A percentile compares a stretch with the other conserved stretches of the same genome.
These are phyloP conservation scores for Anodontia alba DNA, from an alignment of 2,888 invertebrate species.

Conservation along the genomic window DNA sequence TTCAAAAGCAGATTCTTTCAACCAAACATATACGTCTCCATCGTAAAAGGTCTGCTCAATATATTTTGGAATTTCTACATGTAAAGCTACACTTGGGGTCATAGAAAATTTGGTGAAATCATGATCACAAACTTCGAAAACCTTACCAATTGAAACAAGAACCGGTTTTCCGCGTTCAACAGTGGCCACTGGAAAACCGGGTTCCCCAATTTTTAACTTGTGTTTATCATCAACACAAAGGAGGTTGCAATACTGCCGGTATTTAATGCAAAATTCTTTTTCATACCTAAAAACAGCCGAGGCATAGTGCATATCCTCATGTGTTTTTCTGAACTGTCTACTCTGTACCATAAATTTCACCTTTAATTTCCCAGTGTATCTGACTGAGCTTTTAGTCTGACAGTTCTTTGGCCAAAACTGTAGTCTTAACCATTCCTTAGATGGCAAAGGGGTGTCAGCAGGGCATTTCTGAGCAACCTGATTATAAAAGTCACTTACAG, in stretches of 20 bases:
- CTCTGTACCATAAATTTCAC: too few species aligned
- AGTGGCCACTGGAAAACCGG: slow-evolving; percentile 23
- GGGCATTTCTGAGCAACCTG: slow-evolving; percentile 23
- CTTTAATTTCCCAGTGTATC: too few species aligned
- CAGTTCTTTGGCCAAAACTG: too few species aligned
- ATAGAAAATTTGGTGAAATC: slow-evolving; percentile 28
- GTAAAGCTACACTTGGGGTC: slow-evolving; percentile 18
- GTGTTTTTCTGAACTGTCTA: slow-evolving; percentile 35
- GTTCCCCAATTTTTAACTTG: slow-evolving; percentile 26
- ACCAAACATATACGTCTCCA: slow-evolving; percentile 9
- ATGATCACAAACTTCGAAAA: slow-evolving; percentile 26
- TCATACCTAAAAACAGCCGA: slow-evolving; percentile 26
- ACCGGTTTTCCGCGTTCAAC: slow-evolving; percentile 27
- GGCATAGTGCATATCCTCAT: slow-evolving; percentile 33
- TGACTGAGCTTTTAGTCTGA: too few species aligned
- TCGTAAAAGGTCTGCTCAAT: slow-evolving; percentile 1
- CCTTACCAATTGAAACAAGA: slow-evolving; percentile 15
- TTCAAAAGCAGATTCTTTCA: slow-evolving; percentile 25
- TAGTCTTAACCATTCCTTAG: slow-evolving; percentile 33
- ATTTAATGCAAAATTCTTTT: slow-evolving; percentile 27
- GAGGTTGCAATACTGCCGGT: background rate
- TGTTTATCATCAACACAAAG: slow-evolving; percentile 31
- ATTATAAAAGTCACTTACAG: slow-evolving; percentile 17
- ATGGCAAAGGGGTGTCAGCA: slow-evolving; percentile 12
- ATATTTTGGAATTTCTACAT: slow-evolving; percentile 10